Base-by-base conservation (phyloP, 2,888 invertebrate genomes). In the Tenthredo notha region DNA sequence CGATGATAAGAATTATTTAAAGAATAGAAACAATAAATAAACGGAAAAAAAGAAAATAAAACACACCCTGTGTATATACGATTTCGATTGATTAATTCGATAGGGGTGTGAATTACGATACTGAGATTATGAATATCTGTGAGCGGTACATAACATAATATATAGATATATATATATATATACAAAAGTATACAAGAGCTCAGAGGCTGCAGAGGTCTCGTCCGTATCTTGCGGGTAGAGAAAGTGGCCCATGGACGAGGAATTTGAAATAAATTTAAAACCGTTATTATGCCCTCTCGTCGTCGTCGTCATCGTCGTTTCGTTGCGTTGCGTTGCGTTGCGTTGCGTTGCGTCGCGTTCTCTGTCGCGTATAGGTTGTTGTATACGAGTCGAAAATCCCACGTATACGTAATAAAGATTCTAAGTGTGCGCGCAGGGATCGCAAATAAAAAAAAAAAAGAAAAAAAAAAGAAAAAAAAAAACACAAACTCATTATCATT, bases 231-330 rank as follows among this genome's bases (percentile, higher is more conserved):
- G n/a, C 50, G 75, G 75, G 37, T 78, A 78, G 78, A 78, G 78
- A 78, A 78, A 78, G 78, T 78, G 78, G 78, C 78, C 78, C 78
- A 58, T 72, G 43, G 40, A 43, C 75, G 29, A 78, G 78, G 78
- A 78, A 78, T 78, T 78, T 78, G 50, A 78, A 78, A 78, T 61
- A 78, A 78, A 78, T 78, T 78, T 78, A 78, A 78, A 78, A 78
- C 78, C 78, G 78, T 78, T 78, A 78, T 78, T 78, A 78, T 78
- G 78, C 78, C 78, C 78, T 78, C 78, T 78, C 78, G 78, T 21
- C 33, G 54, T 43, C 74, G 40, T 33, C 0, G 3, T 33, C 33
- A 4, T 33, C 15, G 18, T 33, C 50, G 50, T 50, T 15, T 4
- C 54, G 54, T 78, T 54, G 78, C 78, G 77, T 78, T 33, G 54